Base-by-base conservation (phyloP, 64 coral and sea anemone genomes). In the Acropora tenuis region DNA sequence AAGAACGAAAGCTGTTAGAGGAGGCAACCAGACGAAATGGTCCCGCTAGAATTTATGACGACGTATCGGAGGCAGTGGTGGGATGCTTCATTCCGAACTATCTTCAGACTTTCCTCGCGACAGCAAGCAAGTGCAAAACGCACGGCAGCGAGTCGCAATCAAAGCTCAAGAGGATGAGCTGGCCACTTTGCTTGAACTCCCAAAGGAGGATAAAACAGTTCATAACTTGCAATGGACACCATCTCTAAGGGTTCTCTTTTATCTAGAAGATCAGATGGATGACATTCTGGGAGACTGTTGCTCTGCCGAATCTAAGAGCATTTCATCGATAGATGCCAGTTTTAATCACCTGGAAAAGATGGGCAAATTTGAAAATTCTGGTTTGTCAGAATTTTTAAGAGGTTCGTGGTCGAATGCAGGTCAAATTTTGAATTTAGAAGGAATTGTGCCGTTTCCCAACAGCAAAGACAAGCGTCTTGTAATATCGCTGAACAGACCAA, bases 391-490 rank as follows among this genome's bases (percentile, higher is more conserved):
- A 69, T 86, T 71, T 44, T 11, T 47, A 3, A 86, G 44, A 53
- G 89, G 89, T 50, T 83, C 78, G 63, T 91, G 89, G 79, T 74
- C 30, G 17, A 76, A 92, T 41, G 73, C 80, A n/a, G 30, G 63
- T 13, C 74, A 42, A n/a, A 84, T 30, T 30, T 30, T 30, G 30
- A 30, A 84, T 1, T 40, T 76, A 16, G 19, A 85, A 13, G 90
- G 90, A 13, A 48, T 92, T 85, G 90, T 68, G 61, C 43, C 90
- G 17, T 92, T 84, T 61, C 90, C 90, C 47, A 84, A 84, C 41
- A 53, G 76, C 49, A 40, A 71, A 6, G 48, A 11, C 77, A 43
- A 76, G 84, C 52, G 50, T 3, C 43, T 74, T 3, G 80, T 92
- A 16, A 76, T 85, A 45, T 92, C 80, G 45, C 47, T 92, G 13